Conservation (phyloP, 35 echinoderm and acorn worm species). For the Acanthaster planci region DNA sequence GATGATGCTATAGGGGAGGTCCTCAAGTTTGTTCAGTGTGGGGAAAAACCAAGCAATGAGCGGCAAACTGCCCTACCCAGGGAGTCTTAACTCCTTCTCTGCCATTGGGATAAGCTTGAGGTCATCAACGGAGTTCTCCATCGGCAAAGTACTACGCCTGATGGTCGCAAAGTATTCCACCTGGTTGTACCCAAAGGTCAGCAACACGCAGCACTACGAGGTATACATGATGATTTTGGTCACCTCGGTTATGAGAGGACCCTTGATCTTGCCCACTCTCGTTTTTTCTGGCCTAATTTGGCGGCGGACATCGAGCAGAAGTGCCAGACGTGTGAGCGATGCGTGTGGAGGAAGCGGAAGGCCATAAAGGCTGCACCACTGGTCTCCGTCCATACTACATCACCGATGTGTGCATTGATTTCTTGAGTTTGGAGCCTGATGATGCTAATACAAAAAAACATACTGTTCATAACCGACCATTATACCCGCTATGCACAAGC, state of each 20-base stretch:
- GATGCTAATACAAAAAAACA: background rate
- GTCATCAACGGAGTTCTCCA: background rate
- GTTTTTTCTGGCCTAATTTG: conserved; percentile 55
- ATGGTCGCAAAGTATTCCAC: background rate
- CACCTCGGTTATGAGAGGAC: conserved; percentile 51
- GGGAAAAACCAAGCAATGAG: background rate
- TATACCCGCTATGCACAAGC: conserved; percentile 55
- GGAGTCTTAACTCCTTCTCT: background rate
- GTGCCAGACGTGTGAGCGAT: too few species aligned
- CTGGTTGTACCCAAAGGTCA: conserved; percentile 51
- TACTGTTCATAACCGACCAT: conserved; percentile 44
- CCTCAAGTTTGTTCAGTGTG: background rate
- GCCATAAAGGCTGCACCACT: too few species aligned
- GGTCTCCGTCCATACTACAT: too few species aligned
- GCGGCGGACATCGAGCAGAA: background rate
- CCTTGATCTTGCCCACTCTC: background rate
- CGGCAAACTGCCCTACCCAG: background rate
- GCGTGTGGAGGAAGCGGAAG: too few species aligned
- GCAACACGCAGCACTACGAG: conserved; percentile 20
- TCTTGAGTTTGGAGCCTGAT: conserved; percentile 53
- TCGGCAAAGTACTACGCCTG: too few species aligned
- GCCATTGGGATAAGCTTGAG: background rate
- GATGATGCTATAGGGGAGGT: background rate
- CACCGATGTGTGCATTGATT: conserved; percentile 73
- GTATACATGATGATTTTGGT: conserved; percentile 56